A percentile compares a stretch with the other conserved stretches of the same genome.
phyloP scores from a whole-genome alignment of 2,113 vertebrate genomes.

The Sorex araneus region DNA sequence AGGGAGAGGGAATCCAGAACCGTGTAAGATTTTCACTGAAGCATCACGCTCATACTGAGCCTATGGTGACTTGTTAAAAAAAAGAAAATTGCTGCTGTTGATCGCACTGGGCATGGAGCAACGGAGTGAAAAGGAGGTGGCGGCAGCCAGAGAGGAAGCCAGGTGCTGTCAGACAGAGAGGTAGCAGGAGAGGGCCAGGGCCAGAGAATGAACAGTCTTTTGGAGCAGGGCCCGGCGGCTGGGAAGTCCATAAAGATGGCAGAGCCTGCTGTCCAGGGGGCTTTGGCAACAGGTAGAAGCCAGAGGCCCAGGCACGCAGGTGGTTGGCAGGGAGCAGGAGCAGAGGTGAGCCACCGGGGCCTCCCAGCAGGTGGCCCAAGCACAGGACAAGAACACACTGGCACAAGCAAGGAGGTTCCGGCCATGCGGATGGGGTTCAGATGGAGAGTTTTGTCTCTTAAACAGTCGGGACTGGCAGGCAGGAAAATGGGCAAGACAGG shows the following conservation, averaged over 20 bases:
- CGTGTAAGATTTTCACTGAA: constrained; percentile 3
- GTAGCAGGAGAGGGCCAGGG: neutral
- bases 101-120: neutral
- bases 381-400: neutral
- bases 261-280: neutral
- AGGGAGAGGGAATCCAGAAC: neutral
- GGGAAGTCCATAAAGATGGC: constrained; percentile 40
- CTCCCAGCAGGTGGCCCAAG: constrained; percentile 13
- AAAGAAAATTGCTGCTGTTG: neutral
- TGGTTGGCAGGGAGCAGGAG: constrained; percentile 30
- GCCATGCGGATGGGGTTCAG: neutral
- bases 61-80: too few relatives aligned
- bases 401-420: neutral
- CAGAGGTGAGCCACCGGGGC: constrained; percentile 23
- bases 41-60: neutral
- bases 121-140: neutral
- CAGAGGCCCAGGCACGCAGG: constrained; percentile 50
- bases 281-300: constrained; percentile 51
- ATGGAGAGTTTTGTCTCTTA: constrained; percentile 53
- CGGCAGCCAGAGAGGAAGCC: constrained; percentile 8
- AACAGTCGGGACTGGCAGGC: neutral
- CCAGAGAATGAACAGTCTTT: constrained; percentile 41
- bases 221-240: constrained; percentile 50
- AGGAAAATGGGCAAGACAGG: constrained; percentile 1
- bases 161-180: constrained; percentile 9